These are phyloP conservation scores for Aphelocoma coerulescens DNA, from an alignment of 2,113 vertebrate genomes.

Conservation along the genomic window DNA sequence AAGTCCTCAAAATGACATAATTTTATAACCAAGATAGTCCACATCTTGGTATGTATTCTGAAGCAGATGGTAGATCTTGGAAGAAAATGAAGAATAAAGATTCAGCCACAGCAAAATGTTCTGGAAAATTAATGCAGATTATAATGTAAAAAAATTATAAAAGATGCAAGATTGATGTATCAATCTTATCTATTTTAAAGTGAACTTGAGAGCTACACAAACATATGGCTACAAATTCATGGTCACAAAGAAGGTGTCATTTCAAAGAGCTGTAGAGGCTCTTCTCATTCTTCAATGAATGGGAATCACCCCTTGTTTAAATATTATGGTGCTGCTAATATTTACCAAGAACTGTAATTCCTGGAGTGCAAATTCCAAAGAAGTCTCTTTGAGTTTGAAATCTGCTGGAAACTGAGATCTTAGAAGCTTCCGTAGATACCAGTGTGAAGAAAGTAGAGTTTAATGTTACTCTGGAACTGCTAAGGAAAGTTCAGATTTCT, in stretches of 20 bases:
- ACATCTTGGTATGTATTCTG: not conserved
- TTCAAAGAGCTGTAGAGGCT: not conserved
- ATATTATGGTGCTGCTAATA: not conserved
- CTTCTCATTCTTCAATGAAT: not conserved
- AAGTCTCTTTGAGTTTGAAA: not conserved
- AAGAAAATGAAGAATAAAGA: not conserved
- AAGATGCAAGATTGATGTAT: not conserved
- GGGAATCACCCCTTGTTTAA: not conserved
- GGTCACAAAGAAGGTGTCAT: not conserved
- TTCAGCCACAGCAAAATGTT: not conserved
- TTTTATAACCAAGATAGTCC: not conserved
- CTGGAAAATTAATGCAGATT: not conserved
- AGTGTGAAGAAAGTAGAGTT: not conserved
- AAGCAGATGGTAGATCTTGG: conserved; percentile 12
- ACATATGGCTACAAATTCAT: not conserved
- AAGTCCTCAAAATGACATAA: not conserved
- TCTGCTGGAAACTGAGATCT: not conserved
- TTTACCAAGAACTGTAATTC: not conserved
- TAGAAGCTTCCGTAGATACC: not conserved
- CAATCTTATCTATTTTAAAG: not conserved
- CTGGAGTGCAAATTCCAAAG: not conserved
- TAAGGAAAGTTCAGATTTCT: not conserved
- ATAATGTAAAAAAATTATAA: not conserved
- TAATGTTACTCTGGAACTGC: not conserved
- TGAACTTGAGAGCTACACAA: not conserved